phyloP scores from a whole-genome alignment of 2,888 invertebrate species.

The Spatulosminthurus flaviceps region DNA sequence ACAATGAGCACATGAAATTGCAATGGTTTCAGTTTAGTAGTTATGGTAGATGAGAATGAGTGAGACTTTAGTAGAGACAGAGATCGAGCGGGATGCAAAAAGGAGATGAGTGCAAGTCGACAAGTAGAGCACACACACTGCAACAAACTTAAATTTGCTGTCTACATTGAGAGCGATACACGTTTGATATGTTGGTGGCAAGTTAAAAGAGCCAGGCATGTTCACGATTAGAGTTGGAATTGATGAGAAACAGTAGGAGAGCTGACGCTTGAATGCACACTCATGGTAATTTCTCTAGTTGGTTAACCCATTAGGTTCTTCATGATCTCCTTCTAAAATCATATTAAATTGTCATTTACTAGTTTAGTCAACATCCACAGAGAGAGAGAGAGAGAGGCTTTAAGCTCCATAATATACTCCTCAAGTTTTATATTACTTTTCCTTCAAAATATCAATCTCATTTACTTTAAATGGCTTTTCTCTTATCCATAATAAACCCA shows the following conservation, averaged over 20 bases:
- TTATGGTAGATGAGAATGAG: no score
- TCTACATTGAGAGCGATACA: constrained; percentile 2
- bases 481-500: no score
- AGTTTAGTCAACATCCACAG: not conserved
- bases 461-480: no score
- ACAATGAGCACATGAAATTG: constrained; percentile 4
- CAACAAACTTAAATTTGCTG: no score
- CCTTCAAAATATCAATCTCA: no score
- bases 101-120: not conserved
- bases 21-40: no score
- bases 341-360: constrained; percentile 30
- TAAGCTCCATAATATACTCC: no score
- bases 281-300: constrained; percentile 14
- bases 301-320: constrained; percentile 10
- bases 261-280: not conserved
- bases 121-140: constrained; percentile 10
- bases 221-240: constrained; percentile 20
- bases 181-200: not conserved
- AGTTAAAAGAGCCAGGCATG: constrained; percentile 9
- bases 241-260: constrained; percentile 30
- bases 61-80: no score
- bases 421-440: no score
- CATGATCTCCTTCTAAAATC: constrained; percentile 5
- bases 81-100: not conserved
- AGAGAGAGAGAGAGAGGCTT: no score